phyloP scores from a whole-genome alignment of 2,888 invertebrate species.

The Chymomyza amoena region DNA sequence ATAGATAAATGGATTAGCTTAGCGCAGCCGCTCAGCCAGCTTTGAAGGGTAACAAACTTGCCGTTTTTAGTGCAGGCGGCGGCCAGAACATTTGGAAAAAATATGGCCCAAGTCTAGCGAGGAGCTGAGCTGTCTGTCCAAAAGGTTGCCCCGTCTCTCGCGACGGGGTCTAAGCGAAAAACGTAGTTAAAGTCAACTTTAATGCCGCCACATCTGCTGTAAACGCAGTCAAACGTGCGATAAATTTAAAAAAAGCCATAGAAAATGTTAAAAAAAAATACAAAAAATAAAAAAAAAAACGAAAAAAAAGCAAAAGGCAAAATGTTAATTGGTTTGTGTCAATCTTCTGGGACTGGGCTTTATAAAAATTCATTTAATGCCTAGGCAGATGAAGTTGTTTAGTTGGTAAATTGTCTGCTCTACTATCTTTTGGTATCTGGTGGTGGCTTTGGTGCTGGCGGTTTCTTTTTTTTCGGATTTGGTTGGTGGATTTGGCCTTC shows the following conservation, averaged over 20 bases:
- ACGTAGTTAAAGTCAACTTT: constrained; percentile 70
- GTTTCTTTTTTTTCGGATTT: constrained; percentile 27
- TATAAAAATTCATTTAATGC: constrained; percentile 62
- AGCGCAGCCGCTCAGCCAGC: constrained; percentile 33
- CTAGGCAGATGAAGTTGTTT: constrained; percentile 66
- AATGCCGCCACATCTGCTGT: constrained; percentile 59
- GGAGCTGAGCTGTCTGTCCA: not conserved
- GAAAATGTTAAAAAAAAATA: constrained; percentile 26
- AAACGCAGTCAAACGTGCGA: constrained; percentile 75
- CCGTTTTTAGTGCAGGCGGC: constrained; percentile 31
- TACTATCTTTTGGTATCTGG: constrained; percentile 15
- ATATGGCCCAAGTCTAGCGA: constrained; percentile 30
- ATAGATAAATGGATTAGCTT: constrained; percentile 74
- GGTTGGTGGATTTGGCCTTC: constrained; percentile 23
- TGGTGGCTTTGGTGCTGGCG: constrained; percentile 26
- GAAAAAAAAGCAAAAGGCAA: constrained; percentile 59
- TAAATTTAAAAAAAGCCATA: constrained; percentile 67
- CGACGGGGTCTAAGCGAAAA: constrained; percentile 60
- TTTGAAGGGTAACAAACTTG: constrained; percentile 67
- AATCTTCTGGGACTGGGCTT: constrained; percentile 56
- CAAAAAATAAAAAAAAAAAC: not conserved
- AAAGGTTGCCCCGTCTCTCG: not conserved
- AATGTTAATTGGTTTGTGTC: constrained; percentile 76
- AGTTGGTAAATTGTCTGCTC: constrained; percentile 66
- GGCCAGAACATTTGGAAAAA: constrained; percentile 40